phyloP scores from a whole-genome alignment of 2,113 vertebrate species.

The Cavia aperea region DNA sequence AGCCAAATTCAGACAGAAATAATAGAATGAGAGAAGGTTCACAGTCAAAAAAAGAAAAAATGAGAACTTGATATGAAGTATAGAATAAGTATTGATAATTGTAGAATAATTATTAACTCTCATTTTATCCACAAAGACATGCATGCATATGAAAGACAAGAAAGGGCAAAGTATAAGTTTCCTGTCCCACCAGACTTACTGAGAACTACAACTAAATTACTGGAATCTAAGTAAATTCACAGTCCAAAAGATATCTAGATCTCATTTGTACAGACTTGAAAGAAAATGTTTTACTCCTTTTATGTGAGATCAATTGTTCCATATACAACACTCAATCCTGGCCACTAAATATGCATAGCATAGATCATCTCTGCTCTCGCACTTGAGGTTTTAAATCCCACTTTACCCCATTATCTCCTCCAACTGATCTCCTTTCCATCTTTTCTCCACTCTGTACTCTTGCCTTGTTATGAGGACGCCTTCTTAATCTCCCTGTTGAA shows the following conservation, averaged over 20 bases:
- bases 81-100: not conserved
- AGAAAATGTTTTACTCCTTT: not conserved
- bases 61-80: not conserved
- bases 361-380: not conserved
- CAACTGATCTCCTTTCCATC: not conserved
- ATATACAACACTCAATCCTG: not conserved
- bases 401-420: not conserved
- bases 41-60: not conserved
- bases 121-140: not conserved
- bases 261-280: not conserved
- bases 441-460: not conserved
- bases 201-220: not conserved
- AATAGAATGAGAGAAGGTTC: not conserved
- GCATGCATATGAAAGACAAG: not conserved
- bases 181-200: not conserved
- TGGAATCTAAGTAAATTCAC: not conserved
- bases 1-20: not conserved
- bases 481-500: not conserved
- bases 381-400: too few species aligned
- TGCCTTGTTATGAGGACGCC: not conserved
- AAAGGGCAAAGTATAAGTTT: not conserved
- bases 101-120: not conserved
- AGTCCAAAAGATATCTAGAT: not conserved
- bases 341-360: not conserved
- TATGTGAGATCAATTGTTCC: not conserved